Base-by-base conservation (phyloP, 2,113 vertebrate genomes). In the Lasiurus borealis region DNA sequence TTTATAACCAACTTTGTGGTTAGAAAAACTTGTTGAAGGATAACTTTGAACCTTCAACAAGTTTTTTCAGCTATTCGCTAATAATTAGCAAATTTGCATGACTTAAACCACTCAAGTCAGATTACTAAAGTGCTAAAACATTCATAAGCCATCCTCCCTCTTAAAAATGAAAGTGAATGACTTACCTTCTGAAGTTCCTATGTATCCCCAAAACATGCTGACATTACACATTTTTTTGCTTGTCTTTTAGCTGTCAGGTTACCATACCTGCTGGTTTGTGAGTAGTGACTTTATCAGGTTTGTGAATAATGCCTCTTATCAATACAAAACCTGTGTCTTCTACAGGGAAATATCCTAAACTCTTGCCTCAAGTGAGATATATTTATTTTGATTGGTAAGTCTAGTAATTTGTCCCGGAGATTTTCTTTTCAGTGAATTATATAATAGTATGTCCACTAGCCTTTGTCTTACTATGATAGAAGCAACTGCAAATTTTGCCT, bases 161-260 rank as follows among this genome's bases (percentile, higher is more conserved):
- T 93, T 90, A 48, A 59, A 93, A 81, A 59, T 95, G 77, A 95
- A 83, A 85, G 71, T 75, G 66, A 96, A 75, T 44, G 48, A 46
- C 29, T 92, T 85, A 4, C 29, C 15, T 71, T 92, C 40, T 80
- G 16, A 89, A 62, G 31, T 81, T 13, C 15, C 46, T 13, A 27
- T 11, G 52, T 52, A 27, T 5, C 57, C 75, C n/a, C n/a, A 62
- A 57, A 88, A 71, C 4, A 54, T 68, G 77, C 85, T 95, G 66
- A 25, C 9, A 36, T 66, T 92, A 66, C 52, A 85, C n/a, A 88
- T 81, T 78, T 72, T 72, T 69, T 73, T 66, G 71, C 92, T 87
- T 85, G 13, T 23, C 90, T 90, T 89, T 91, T 78, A 92, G 4
- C 36, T 88, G 16, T 72, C 76, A 69, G 40, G 52, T 40, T 92